Evolutionary conservation across 2,113 vertebrate species (phyloP), one percentile per base, ranked within the genome.

Genomic region (Callionymus lyra): DNA sequence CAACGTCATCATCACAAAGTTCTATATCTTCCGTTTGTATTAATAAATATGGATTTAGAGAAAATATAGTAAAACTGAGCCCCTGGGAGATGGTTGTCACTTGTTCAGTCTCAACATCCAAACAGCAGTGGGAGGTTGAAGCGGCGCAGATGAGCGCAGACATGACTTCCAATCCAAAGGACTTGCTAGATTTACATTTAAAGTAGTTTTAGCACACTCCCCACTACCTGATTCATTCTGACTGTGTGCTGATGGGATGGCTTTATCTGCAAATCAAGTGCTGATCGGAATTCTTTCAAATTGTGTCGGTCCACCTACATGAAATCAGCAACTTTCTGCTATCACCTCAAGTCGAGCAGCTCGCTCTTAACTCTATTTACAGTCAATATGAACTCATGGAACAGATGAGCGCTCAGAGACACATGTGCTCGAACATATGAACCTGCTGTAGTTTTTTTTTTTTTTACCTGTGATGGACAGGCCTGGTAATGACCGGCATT

Each of bases 111-210:
- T 59, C 43, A 34, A 74, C 68, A 59, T 63, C 56, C 44, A 52
- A 66, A 59, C 64, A 49, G 57, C 57, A 21, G 61, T 41, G 53
- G 65, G 65, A 47, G 61, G 67, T 65, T 56, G 49, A 68, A 60
- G 48, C 59, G 63, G 40, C 58, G 66, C 53, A 39, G 69, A 72
- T 57, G 55, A 37, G 68, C 32, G 44, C 53, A 63, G 62, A 63
- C 54, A 60, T 81, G 79, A 82, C 80, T 85, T 80, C 82, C 79
- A 79, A 80, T 85, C 71, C 65, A 47, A 57, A 53, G 64, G 60
- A 67, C 52, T 9, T 74, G 71, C 64, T 74, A 79, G 79, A 84
- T 86, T 85, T 86, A 81, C 82, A 85, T 85, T 86, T 84, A 84
- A 83, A 86, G 80, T 82, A 86, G 80, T 79, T 81, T 77, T 59